Conservation (phyloP, 2,113 vertebrate genomes). For the Neodon shergylaensis region DNA sequence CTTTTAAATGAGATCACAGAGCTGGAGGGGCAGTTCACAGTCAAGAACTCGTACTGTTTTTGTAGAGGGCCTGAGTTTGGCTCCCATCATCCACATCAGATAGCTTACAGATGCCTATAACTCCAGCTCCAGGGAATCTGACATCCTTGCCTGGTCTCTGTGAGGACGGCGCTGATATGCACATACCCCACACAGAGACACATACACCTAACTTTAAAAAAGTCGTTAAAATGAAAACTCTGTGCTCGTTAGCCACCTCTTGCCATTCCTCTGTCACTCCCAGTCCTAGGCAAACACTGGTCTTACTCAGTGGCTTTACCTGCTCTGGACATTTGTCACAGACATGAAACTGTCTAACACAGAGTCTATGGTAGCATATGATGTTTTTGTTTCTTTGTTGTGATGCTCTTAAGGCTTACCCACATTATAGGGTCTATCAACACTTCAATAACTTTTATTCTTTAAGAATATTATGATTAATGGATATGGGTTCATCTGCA, state of each 20-base stretch:
- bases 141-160: not conserved
- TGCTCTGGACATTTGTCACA: not conserved
- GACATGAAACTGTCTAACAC: not conserved
- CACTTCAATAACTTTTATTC: not conserved
- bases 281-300: not conserved
- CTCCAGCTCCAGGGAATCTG: not conserved
- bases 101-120: not conserved
- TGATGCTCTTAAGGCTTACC: not conserved
- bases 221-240: not conserved
- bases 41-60: not conserved
- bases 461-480: not conserved
- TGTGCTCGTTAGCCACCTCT: not conserved
- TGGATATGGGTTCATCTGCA: not conserved
- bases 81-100: not conserved
- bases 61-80: not conserved
- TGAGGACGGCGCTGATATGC: not conserved
- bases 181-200: not conserved
- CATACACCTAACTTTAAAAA: not conserved
- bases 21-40: no score
- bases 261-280: not conserved
- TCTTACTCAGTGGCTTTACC: not conserved
- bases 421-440: fast-evolving
- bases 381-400: not conserved
- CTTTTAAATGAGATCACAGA: not conserved
- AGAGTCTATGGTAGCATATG: not conserved